Evolutionary conservation across 2,797 vertebrate genomes (phyloP), one percentile per base, ranked within the genome.

Genomic region (Gadopsis bispinosus): DNA sequence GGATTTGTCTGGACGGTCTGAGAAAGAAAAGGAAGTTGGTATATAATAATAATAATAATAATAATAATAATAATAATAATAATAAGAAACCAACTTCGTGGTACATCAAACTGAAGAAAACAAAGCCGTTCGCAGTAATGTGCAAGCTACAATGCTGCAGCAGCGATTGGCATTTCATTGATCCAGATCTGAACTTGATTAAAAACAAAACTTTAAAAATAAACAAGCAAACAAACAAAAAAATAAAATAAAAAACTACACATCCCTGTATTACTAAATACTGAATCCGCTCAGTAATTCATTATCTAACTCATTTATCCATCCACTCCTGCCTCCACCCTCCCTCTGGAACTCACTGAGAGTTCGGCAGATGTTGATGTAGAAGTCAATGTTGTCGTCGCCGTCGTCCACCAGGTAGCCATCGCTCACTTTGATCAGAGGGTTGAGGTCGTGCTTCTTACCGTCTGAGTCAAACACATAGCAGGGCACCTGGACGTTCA

Each of bases 341-440:
- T 35, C 37, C 39, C 4, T 33, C 4, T 4, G 60, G 1, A 26
- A 89, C 96, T 94, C 67, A 99, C 98, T 94, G 91, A 99, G 94
- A 81, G 96, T 97, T 81, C 98, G 95, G 88, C 98, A 99, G 80
- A 99, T 88, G 56, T 99, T 99, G 92, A 99, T 98, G 92, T 96
- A 97, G 60, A 99, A 94, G 60, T 97, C 95, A 0, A 89, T 75
- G 68, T 77, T 92, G 5, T 96, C 94, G 12, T 96, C 94, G 0
- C 95, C 96, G 79, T 98, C 97, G 5, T 99, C 97, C 75, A 99
- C 98, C 91, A 97, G 89, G 73, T 98, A 98, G 3, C 95, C 96
- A 0, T 95, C 96, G 0, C 87, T 94, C 43, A 93, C 77, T 91
- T 94, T 96, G 90, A 99, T 97, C 66, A 99, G 93, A 1, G 98